Conservation (phyloP, 2,888 invertebrate genomes). For the Lacanobia oleracea region DNA sequence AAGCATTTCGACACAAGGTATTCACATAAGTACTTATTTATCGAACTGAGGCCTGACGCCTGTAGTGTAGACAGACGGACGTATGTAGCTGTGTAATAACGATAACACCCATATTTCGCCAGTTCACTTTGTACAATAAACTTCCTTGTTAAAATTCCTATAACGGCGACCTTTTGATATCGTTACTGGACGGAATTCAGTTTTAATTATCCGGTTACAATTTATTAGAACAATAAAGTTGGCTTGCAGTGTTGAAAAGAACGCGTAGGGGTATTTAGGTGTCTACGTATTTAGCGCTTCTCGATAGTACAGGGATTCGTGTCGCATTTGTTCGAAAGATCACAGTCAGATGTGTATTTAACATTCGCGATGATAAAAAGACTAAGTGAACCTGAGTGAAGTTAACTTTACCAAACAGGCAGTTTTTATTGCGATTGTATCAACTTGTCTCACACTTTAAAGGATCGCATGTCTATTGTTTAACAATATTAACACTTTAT, state of each 20-base stretch:
- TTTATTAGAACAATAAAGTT: too few species aligned
- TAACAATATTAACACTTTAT: conserved; percentile 2
- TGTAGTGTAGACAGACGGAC: not conserved
- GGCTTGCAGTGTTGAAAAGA: not conserved
- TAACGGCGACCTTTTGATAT: too few species aligned
- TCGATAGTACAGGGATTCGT: not conserved
- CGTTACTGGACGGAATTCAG: too few species aligned
- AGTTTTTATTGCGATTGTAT: not conserved
- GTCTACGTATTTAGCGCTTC: not conserved
- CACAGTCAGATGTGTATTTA: too few species aligned
- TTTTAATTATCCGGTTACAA: too few species aligned
- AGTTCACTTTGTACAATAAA: too few species aligned
- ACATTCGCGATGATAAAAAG: too few species aligned
- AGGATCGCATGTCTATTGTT: conserved; percentile 24
- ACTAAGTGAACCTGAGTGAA: not conserved
- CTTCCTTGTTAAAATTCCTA: too few species aligned
- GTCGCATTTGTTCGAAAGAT: too few species aligned
- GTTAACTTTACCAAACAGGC: not conserved
- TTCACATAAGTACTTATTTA: not conserved
- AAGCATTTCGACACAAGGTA: not conserved
- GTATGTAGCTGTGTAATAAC: not conserved
- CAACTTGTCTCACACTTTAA: not conserved
- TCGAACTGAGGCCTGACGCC: too few species aligned
- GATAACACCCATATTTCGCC: too few species aligned
- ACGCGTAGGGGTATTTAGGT: not conserved